Conservation (phyloP, 2,797 vertebrate genomes). For the Cirrhinus mrigala region DNA sequence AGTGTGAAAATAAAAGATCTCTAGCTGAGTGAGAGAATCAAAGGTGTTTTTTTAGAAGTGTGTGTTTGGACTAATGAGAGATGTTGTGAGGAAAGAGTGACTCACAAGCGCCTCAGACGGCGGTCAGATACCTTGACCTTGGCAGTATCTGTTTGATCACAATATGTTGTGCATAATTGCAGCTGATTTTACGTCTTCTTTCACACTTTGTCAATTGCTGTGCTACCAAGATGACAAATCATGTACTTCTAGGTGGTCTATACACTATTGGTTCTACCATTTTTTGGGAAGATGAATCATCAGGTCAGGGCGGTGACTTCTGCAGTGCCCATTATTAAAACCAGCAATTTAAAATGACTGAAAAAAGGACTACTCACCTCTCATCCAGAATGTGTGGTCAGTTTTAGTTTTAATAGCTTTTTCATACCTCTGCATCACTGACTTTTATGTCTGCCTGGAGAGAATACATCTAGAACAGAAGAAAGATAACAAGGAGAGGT, state of each 20-base stretch:
- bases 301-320: background rate
- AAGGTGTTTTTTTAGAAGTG: conserved; percentile 20
- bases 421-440: conserved; percentile 12
- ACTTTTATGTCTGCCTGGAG: conserved; percentile 25
- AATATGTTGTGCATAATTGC: background rate
- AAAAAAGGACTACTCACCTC: conserved; percentile 36
- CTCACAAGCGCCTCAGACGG: background rate
- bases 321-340: conserved; percentile 32
- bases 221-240: background rate
- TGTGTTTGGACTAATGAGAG: conserved; percentile 47
- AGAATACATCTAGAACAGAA: conserved; percentile 17
- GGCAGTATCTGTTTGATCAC: conserved; percentile 11
- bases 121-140: conserved; percentile 16
- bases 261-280: background rate
- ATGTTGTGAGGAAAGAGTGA: conserved; percentile 33
- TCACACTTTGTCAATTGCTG: conserved; percentile 7
- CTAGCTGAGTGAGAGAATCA: conserved; percentile 24
- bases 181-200: background rate
- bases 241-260: background rate
- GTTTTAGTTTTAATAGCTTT: background rate
- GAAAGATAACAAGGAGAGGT: conserved; percentile 10
- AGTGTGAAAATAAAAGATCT: conserved; percentile 28
- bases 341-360: background rate
- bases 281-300: conserved; percentile 19
- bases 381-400: background rate